These are phyloP conservation scores for Osmoderma eremita DNA, from an alignment of 2,888 invertebrate species.

Conservation along the genomic window DNA sequence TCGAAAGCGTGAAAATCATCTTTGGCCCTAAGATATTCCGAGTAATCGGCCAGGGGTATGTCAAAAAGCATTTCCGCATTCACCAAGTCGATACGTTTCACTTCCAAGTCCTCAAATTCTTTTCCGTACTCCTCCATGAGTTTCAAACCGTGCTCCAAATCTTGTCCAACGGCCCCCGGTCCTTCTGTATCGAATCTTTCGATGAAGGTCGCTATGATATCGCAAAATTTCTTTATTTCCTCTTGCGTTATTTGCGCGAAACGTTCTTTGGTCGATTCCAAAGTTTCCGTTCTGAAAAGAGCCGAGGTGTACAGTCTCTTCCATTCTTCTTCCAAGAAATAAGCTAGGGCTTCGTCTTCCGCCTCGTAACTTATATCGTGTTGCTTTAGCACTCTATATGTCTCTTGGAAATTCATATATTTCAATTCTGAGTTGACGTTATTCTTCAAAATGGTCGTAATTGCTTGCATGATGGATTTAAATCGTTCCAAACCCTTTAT, in stretches of 20 bases:
- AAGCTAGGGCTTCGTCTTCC: slow-evolving; percentile 69
- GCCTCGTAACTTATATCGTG: slow-evolving; percentile 72
- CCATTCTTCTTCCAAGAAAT: slow-evolving; percentile 76
- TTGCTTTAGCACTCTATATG: slow-evolving; percentile 77
- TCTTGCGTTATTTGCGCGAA: slow-evolving; percentile 83
- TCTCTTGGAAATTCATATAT: slow-evolving; percentile 79
- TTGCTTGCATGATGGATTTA: slow-evolving; percentile 86
- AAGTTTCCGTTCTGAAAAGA: slow-evolving; percentile 73
- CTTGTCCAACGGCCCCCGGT: slow-evolving; percentile 81
- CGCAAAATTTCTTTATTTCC: slow-evolving; percentile 77
- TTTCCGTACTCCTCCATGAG: slow-evolving; percentile 77
- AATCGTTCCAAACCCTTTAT: slow-evolving; percentile 84
- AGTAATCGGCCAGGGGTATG: slow-evolving; percentile 85
- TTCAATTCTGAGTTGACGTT: slow-evolving; percentile 82
- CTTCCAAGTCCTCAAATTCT: slow-evolving; percentile 75
- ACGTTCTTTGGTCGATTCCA: slow-evolving; percentile 85
- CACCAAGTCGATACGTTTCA: slow-evolving; percentile 70
- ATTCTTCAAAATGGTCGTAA: slow-evolving; percentile 77
- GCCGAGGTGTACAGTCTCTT: slow-evolving; percentile 74
- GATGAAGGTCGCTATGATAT: slow-evolving; percentile 73
- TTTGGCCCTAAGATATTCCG: slow-evolving; percentile 74
- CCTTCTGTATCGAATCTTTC: slow-evolving; percentile 79
- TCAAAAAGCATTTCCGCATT: slow-evolving; percentile 89
- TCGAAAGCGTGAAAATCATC: slow-evolving; percentile 75
- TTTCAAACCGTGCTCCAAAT: slow-evolving; percentile 77